Conservation (phyloP, 2,113 vertebrate genomes). For the Benitochromis conjunctus region DNA sequence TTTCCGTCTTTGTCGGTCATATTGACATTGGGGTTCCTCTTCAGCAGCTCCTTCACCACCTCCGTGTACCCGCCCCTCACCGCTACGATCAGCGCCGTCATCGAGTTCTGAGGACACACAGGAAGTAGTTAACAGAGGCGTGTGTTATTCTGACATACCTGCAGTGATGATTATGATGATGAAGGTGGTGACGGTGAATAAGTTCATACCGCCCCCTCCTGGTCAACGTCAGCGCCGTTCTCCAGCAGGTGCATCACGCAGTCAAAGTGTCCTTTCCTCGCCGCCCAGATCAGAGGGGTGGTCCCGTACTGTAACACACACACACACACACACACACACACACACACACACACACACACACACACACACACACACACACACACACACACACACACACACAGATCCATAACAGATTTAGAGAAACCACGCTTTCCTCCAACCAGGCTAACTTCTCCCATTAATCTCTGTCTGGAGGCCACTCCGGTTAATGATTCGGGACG, state of each 20-base stretch:
- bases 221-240: slow-evolving; percentile 94
- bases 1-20: slow-evolving; percentile 97
- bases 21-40: slow-evolving; percentile 95
- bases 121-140: neutral
- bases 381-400: neutral
- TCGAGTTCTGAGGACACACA: slow-evolving; percentile 83
- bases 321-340: neutral
- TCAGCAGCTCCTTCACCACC: slow-evolving; percentile 95
- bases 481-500: neutral
- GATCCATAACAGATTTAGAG: neutral
- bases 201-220: slow-evolving; percentile 89
- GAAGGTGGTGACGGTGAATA: neutral
- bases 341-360: neutral
- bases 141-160: too few relatives aligned
- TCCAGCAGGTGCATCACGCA: slow-evolving; percentile 91
- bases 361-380: too few relatives aligned
- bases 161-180: neutral
- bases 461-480: neutral
- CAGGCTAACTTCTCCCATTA: neutral
- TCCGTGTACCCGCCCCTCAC: slow-evolving; percentile 90
- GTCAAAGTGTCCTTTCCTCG: slow-evolving; percentile 91
- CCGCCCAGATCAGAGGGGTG: slow-evolving; percentile 93
- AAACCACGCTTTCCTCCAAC: neutral
- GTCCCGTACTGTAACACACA: slow-evolving; percentile 86
- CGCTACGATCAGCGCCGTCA: slow-evolving; percentile 96